Percentiles rank a stretch among this genome's conserved stretches.
These are phyloP conservation scores for Ectropis crepuscularia DNA, from an alignment of 2,888 invertebrate genomes.

Conservation along the genomic window DNA sequence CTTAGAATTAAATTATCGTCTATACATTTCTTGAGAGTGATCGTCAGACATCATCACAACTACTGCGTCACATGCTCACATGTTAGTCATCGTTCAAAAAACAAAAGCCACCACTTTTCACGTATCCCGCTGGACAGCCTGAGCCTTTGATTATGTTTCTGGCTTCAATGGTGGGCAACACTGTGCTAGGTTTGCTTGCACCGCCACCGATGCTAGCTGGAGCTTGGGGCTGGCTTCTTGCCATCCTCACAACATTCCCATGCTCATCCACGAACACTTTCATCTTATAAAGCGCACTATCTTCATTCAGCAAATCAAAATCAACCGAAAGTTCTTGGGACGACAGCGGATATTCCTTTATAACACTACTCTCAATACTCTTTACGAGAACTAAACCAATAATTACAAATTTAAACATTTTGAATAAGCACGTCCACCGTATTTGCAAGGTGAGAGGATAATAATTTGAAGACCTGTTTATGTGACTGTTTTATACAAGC, in stretches of 20 bases:
- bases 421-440: slow-evolving; percentile 4
- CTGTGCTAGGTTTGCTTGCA: slow-evolving; percentile 3
- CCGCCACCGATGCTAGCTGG: not conserved
- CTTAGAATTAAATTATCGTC: too few species aligned
- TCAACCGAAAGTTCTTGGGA: slow-evolving; percentile 35
- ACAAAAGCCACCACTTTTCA: slow-evolving; percentile 49
- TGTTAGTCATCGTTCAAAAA: slow-evolving; percentile 49
- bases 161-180: slow-evolving; percentile 36
- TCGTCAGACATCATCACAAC: too few species aligned
- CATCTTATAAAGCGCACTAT: slow-evolving; percentile 25
- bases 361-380: slow-evolving; percentile 14
- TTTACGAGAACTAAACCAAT: slow-evolving; percentile 12
- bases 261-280: slow-evolving; percentile 37
- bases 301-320: slow-evolving; percentile 33
- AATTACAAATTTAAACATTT: slow-evolving; percentile 21
- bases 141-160: slow-evolving; percentile 44
- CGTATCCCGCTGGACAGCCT: slow-evolving; percentile 48
- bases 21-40: too few species aligned
- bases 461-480: not conserved
- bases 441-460: not conserved
- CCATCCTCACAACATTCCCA: slow-evolving; percentile 25
- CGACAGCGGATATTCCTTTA: slow-evolving; percentile 34
- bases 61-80: too few species aligned
- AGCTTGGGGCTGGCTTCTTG: slow-evolving; percentile 5
- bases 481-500: slow-evolving; percentile 5